Percentiles rank a stretch among this genome's conserved stretches.
Conservation (phyloP, 2,113 vertebrate species). For the Alaudala cheleensis region DNA sequence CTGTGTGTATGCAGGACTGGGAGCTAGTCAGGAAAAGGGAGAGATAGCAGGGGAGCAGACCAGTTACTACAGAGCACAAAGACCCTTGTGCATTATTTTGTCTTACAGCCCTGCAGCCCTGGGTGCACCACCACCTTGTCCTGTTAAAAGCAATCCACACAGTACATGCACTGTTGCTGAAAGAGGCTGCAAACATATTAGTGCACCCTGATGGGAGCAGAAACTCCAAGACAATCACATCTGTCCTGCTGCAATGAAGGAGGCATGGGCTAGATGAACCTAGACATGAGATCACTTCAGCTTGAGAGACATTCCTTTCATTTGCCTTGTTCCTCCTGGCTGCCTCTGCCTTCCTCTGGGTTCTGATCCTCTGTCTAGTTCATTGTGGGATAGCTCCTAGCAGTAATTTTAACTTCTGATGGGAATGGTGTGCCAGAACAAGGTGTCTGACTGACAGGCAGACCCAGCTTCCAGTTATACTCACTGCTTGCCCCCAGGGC, state of each 20-base stretch:
- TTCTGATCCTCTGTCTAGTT: background rate
- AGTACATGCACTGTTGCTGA: background rate
- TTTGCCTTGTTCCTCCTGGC: background rate
- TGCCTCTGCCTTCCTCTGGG: background rate
- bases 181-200: background rate
- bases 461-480: background rate
- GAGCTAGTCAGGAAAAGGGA: background rate
- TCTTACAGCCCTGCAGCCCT: background rate
- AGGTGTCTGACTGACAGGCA: background rate
- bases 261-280: background rate
- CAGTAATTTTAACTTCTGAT: background rate
- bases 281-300: background rate
- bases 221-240: background rate
- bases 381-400: background rate
- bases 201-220: background rate
- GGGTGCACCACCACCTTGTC: background rate
- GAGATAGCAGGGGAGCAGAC: background rate
- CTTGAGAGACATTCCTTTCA: fast-evolving
- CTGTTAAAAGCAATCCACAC: background rate
- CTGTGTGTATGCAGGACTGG: background rate
- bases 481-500: background rate
- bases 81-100: background rate
- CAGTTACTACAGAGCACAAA: background rate
- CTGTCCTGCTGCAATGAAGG: background rate
- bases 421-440: background rate